phyloP scores from a whole-genome alignment of 2,113 vertebrate genomes.

The Stegostoma tigrinum region DNA sequence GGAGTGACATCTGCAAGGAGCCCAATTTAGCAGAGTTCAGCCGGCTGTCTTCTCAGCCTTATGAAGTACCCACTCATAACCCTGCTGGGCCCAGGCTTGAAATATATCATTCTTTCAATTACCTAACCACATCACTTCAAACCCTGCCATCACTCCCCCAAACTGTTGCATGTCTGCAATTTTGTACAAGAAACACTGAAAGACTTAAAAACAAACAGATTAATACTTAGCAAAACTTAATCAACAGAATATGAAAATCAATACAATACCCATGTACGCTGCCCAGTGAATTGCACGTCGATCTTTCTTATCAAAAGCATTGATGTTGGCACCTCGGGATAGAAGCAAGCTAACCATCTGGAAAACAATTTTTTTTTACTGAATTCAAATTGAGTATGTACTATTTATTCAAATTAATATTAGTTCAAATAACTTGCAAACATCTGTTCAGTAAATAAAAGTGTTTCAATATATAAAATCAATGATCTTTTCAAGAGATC shows the following conservation, averaged over 20 bases:
- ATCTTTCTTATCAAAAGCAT: constrained; percentile 98
- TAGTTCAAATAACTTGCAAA: neutral
- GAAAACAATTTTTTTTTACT: constrained; percentile 39
- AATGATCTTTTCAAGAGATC: neutral
- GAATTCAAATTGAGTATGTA: neutral
- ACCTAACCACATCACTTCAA: neutral
- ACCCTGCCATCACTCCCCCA: neutral
- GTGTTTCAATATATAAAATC: neutral
- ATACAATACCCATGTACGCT: constrained; percentile 89
- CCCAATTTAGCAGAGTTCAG: neutral
- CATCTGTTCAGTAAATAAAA: neutral
- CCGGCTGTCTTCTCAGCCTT: neutral
- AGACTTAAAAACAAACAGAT: neutral
- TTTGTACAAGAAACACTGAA: neutral
- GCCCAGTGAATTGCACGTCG: constrained; percentile 97
- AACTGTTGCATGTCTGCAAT: neutral
- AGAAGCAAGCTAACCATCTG: constrained; percentile 95
- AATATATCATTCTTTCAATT: neutral
- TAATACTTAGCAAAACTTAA: neutral
- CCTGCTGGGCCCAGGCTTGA: neutral
- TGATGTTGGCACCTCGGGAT: constrained; percentile 96
- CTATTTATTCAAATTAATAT: neutral
- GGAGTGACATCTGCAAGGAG: neutral
- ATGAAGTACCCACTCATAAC: neutral
- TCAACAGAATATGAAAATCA: neutral